phyloP scores from a whole-genome alignment of 1,140 invertebrate genomes.

The Macrocentrus cingulum region DNA sequence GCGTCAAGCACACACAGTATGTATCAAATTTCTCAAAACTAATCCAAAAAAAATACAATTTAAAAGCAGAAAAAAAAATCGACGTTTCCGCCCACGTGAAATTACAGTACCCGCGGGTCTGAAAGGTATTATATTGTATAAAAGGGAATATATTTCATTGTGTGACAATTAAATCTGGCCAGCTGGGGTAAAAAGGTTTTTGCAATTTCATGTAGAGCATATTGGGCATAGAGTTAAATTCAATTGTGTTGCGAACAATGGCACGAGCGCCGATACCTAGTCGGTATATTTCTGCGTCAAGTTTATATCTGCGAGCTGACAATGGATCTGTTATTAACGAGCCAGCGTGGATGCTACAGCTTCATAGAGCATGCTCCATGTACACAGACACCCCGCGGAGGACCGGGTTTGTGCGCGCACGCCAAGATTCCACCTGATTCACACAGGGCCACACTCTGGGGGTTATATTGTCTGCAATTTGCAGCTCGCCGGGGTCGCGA shows the following conservation, averaged over 20 bases:
- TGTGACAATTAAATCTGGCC: background rate
- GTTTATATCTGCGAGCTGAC: constrained; percentile 23
- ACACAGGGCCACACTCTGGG: constrained; percentile 16
- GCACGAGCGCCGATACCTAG: constrained; percentile 21
- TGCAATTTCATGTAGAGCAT: background rate
- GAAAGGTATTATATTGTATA: background rate
- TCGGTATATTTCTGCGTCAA: constrained; percentile 23
- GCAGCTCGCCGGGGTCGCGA: constrained; percentile 21
- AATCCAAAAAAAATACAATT: constrained; percentile 10
- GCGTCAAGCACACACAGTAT: background rate
- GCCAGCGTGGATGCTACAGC: constrained; percentile 7
- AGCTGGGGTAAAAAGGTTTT: background rate
- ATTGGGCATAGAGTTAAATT: background rate
- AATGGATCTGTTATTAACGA: constrained; percentile 28
- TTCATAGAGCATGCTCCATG: background rate
- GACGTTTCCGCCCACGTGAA: background rate
- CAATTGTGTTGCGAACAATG: constrained; percentile 18
- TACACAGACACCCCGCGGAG: constrained; percentile 11
- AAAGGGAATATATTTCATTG: background rate
- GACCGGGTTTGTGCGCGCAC: background rate
- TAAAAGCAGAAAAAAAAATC: too few species aligned
- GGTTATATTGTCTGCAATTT: constrained; percentile 29
- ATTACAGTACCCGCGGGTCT: background rate
- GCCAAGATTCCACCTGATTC: constrained; percentile 17
- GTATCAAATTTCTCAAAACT: constrained; percentile 14